Base-by-base conservation (phyloP, 2,888 invertebrate genomes). In the Sphaerophoria rueppellii region DNA sequence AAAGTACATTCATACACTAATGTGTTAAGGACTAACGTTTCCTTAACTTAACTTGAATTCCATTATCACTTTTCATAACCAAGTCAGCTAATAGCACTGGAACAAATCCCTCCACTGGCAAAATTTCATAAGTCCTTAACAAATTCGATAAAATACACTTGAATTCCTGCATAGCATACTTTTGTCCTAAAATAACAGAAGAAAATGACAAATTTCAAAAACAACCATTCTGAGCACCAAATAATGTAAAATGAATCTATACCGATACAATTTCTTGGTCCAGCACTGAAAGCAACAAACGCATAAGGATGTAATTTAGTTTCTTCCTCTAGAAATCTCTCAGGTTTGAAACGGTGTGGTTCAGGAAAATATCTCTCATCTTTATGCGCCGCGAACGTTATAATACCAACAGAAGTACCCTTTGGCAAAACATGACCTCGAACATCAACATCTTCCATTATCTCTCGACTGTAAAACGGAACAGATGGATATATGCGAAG, bases 401-500 rank as follows among this genome's bases (percentile, higher is more conserved):
- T 90, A 40, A 92, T 89, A 16, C 88, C 89, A 0, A 93, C 79
- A 9, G 88, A 89, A 0, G 91, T 89, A 2, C 91, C 92, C 82
- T 92, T 92, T 0, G 93, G 93, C 37, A 93, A 88, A 0, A 82
- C 87, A 2, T 89, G 4, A 7, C 89, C 87, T 90, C 93, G 92
- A 78, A 93, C 88, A 78, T 89, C 82, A 5, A 92, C 88, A 86
- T 94, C 93, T 82, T 93, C 91, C 0, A 89, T 88, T 4, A 93
- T 82, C 16, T 87, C 87, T 69, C 94, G 91, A 32, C 93, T 92
- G 78, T 93, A 92, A 50, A 91, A 88, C 1, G 94, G 93, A 14
- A 93, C 93, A 11, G 93, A 92, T 0, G 94, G 93, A 89, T 93
- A 93, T 9, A 94, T 87, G 67, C 94, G 91, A n/a, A 94, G 88